Percentiles rank a stretch among this genome's conserved stretches.
phyloP scores from a whole-genome alignment of 2,888 invertebrate genomes.

The Apantesis nais region DNA sequence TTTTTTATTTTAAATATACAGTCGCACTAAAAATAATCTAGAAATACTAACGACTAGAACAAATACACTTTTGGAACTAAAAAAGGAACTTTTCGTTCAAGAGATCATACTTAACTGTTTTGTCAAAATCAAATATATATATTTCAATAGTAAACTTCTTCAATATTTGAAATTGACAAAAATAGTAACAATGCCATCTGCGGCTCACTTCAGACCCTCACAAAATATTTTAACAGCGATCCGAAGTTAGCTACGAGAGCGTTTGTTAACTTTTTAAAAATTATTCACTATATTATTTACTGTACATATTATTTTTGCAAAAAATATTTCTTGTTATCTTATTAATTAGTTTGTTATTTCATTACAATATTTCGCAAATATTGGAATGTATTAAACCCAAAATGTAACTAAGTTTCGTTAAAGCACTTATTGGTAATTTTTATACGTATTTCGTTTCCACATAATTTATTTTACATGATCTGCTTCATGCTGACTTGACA shows the following conservation, averaged over 20 bases:
- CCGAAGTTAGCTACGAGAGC: conserved; percentile 35
- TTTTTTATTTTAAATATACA: conserved; percentile 67
- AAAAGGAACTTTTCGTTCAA: conserved; percentile 50
- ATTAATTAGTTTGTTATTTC: conserved; percentile 22
- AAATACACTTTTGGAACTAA: conserved; percentile 52
- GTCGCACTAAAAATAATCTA: conserved; percentile 69
- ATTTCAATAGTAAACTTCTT: conserved; percentile 49
- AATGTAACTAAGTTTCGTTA: conserved; percentile 22
- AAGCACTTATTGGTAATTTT: conserved; percentile 36
- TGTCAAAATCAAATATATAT: conserved; percentile 49
- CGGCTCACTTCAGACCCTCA: conserved; percentile 36
- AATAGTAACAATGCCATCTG: conserved; percentile 33
- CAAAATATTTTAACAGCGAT: conserved; percentile 44
- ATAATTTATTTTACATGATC: conserved; percentile 3
- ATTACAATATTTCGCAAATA: conserved; percentile 26
- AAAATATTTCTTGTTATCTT: conserved; percentile 37
- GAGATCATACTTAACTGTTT: conserved; percentile 52
- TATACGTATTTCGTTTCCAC: conserved; percentile 25
- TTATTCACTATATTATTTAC: conserved; percentile 16
- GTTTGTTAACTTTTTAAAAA: conserved; percentile 26
- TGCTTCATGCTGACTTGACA: not conserved
- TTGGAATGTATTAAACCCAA: conserved; percentile 17
- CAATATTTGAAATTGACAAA: conserved; percentile 50
- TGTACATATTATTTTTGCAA: conserved; percentile 45
- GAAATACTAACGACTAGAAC: conserved; percentile 50